Conservation (phyloP, 1,140 invertebrate species). For the Pararge aegeria region DNA sequence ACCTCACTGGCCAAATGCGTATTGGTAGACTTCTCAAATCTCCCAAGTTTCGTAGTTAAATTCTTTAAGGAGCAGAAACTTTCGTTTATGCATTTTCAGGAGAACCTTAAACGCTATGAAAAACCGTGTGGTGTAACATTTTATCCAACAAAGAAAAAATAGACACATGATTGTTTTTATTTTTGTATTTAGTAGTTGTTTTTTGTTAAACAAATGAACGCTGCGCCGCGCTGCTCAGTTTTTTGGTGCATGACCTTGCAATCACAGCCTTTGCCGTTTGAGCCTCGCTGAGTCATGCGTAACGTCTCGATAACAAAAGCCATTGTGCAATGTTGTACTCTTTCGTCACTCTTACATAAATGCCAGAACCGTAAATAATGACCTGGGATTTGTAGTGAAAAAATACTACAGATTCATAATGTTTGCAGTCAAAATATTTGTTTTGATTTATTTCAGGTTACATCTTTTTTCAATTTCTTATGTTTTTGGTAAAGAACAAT, state of each 20-base stretch:
- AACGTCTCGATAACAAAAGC: slow-evolving; percentile 49
- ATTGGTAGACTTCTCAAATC: too few species aligned
- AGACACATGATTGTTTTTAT: too few species aligned
- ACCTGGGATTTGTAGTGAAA: background rate
- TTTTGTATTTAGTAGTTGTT: background rate
- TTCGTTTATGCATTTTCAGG: too few species aligned
- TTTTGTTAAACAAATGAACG: background rate
- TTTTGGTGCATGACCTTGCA: slow-evolving; percentile 43
- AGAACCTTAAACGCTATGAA: too few species aligned
- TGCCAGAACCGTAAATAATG: slow-evolving; percentile 9
- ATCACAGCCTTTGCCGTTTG: slow-evolving; percentile 12
- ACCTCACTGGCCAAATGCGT: too few species aligned
- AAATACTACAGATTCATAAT: slow-evolving; percentile 1
- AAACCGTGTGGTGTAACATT: too few species aligned
- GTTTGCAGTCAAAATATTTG: background rate
- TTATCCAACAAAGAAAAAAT: too few species aligned
- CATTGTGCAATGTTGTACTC: slow-evolving; percentile 40
- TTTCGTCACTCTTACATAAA: slow-evolving; percentile 25
- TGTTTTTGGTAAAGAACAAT: too few species aligned
- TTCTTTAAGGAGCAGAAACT: too few species aligned
- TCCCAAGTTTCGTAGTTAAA: too few species aligned
- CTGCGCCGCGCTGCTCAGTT: background rate
- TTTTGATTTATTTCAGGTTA: background rate
- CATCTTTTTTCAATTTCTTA: background rate
- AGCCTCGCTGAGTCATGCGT: slow-evolving; percentile 47